Base-by-base conservation (phyloP, 2,888 invertebrate species). In the Dendrolimus pini region DNA sequence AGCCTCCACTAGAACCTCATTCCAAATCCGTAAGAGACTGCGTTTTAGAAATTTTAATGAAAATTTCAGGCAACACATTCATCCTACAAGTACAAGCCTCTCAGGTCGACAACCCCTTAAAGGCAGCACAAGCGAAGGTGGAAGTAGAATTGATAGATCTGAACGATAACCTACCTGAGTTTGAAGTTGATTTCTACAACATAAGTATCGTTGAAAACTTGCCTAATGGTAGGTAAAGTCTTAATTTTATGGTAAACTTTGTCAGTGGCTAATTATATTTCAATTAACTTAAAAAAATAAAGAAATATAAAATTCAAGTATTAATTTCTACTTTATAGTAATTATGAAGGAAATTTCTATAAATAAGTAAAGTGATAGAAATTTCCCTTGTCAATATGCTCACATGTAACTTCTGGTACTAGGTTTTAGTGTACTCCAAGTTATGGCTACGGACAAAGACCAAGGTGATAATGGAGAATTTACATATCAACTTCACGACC, bases 131-230 rank as follows among this genome's bases (percentile, higher is more conserved):
- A 7, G 95, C 97, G 0, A 88, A 94, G 57, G 92, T 95, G 0
- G 95, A 96, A 77, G 85, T 96, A 0, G 93, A 96, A 79, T 85
- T 96, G 3, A 74, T 94, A 52, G 96, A 96, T 71, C 81, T 96
- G 9, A 96, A 97, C 71, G 97, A 97, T 75, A 97, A 97, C 78
- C 84, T 95, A 30, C 97, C 97, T 0, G 95, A 96, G 69, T 97
- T 97, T 67, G 97, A 97, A 76, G 96, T 96, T 0, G 96, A 96
- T 70, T 94, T 96, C 70, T 97, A 97, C 76, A 97, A 97, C 70
- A 97, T 97, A 64, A 97, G 97, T 66, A 97, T 97, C 63, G 97
- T 97, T 54, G 97, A 97, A 78, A 97, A 97, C 78, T 87, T 97
- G 41, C 97, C 97, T 0, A 96, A 96, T 68, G 97, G 97, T 93